Base-by-base conservation (phyloP, 1,140 invertebrate genomes). In the Spodoptera frugiperda region DNA sequence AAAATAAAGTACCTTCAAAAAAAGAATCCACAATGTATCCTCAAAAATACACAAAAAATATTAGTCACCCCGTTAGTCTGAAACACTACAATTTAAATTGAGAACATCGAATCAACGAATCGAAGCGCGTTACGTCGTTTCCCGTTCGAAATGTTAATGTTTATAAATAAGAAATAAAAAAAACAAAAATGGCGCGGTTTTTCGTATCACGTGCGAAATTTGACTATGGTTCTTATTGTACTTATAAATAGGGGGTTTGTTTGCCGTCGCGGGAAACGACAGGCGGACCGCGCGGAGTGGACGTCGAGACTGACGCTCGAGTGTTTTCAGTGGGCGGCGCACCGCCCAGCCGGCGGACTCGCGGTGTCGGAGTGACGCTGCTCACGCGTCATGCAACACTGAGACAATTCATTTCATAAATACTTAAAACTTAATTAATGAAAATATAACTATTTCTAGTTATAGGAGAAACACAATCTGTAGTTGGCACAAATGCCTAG, bases 271-370 rank as follows among this genome's bases (percentile, higher is more conserved):
- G 85, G 89, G 86, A 90, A 91, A 90, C 81, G 85, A 89, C 94
- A 85, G 92, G 94, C 90, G 88, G 89, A 94, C 93, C 93, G 94
- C 93, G 89, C 94, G 94, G 94, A 94, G 94, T 89, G 88, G 93
- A 94, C 93, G 90, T 81, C 90, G 90, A 93, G 93, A 94, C 92
- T 94, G 89, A 70, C 86, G 84, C 89, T 11, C 44, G 44, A 48
- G 49, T 46, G 63, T 67, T 67, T 88, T 90, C 89, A 89, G 87
- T 90, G 88, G 91, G 91, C 91, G 91, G 91, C 80, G 79, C 76
- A 68, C 86, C 90, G 87, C 87, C 89, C 90, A 84, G 81, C 74
- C 70, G 63, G 71, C 33, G 33, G 33, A 39, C 33, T 39, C 33
- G 33, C 33, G 33, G 33, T 39, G 33, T 39, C 2, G 63, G 68